These are phyloP conservation scores for Gymnothorax reevesii DNA, from an alignment of 2,797 vertebrate genomes.

Conservation along the genomic window DNA sequence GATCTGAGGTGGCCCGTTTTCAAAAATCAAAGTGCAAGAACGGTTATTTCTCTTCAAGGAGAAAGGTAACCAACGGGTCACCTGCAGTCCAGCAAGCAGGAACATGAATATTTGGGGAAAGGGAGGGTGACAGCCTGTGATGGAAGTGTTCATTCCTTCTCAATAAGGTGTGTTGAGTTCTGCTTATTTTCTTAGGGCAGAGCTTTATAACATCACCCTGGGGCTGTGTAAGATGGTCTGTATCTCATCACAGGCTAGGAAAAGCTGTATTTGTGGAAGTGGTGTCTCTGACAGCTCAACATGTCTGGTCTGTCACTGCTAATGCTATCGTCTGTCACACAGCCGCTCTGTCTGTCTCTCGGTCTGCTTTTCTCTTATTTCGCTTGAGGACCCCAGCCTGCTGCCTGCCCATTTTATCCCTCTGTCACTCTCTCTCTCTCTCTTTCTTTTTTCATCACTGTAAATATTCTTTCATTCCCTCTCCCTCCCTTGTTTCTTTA, in stretches of 20 bases:
- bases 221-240: conserved; percentile 6
- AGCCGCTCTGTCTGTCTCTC: too few relatives aligned
- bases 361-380: background rate
- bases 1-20: background rate
- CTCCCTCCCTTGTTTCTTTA: background rate
- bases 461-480: background rate
- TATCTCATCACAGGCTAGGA: conserved; percentile 2
- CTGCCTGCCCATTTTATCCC: conserved; percentile 1
- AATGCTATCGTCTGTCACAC: conserved; percentile 1
- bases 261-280: conserved; percentile 21
- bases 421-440: background rate
- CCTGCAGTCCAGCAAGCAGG: conserved; percentile 11
- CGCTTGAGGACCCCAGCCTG: background rate
- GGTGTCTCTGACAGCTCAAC: conserved; percentile 26
- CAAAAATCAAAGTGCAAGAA: background rate
- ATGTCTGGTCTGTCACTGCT: conserved; percentile 6
- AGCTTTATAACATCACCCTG: conserved; percentile 3
- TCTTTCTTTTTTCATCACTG: background rate
- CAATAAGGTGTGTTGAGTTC: background rate
- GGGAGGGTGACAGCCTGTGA: background rate
- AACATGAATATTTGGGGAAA: background rate
- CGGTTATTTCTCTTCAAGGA: background rate
- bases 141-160: conserved; percentile 15
- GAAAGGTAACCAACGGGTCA: conserved; percentile 12
- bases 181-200: conserved; percentile 16